phyloP scores from a whole-genome alignment of 1,140 invertebrate species.

The Neotoxoptera formosana region DNA sequence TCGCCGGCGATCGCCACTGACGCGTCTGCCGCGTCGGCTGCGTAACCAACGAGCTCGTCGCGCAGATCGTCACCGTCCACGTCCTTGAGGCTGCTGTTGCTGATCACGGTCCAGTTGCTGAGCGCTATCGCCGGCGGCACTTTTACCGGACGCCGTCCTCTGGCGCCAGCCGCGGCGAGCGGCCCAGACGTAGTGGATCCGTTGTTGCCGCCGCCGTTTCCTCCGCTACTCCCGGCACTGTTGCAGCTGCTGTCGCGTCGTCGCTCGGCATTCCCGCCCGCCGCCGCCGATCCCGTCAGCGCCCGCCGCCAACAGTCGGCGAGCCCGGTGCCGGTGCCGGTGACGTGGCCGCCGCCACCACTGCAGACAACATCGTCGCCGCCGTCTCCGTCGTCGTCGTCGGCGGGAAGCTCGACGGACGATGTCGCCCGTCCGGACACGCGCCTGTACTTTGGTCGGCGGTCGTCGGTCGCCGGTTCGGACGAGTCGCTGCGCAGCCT shows the following conservation, averaged over 20 bases:
- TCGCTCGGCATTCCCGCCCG: neutral
- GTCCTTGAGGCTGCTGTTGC: constrained; percentile 65
- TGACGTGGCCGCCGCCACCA: no score
- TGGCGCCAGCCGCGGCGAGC: neutral
- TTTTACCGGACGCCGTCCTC: neutral
- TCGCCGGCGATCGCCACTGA: neutral
- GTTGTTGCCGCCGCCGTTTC: neutral
- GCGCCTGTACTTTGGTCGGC: neutral
- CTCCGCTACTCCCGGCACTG: neutral
- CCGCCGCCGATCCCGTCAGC: neutral
- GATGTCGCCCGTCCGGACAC: neutral
- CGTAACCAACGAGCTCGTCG: constrained; percentile 64
- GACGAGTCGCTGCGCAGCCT: neutral
- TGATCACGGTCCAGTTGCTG: constrained; percentile 61
- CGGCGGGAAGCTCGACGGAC: neutral
- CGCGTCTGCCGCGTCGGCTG: neutral
- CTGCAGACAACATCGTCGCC: no score
- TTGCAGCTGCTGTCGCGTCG: neutral
- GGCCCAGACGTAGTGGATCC: neutral
- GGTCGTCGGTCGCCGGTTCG: neutral
- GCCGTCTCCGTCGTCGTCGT: neutral
- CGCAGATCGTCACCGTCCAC: constrained; percentile 63
- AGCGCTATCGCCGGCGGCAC: neutral
- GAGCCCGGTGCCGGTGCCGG: neutral
- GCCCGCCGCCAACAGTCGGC: neutral